Evolutionary conservation across 2,797 vertebrate genomes (phyloP), one percentile per base, ranked within the genome.

Genomic region (Leuciscus waleckii): DNA sequence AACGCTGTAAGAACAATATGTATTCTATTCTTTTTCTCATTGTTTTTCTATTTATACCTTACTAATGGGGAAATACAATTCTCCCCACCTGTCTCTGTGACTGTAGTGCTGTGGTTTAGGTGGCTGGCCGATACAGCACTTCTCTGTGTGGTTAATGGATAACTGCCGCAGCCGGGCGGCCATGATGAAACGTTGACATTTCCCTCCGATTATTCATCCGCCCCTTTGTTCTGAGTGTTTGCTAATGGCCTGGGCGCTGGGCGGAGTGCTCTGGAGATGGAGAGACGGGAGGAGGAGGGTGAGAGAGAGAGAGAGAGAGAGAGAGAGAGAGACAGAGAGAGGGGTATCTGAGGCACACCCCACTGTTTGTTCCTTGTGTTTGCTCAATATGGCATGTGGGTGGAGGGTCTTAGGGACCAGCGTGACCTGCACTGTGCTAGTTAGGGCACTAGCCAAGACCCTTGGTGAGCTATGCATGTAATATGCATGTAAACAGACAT

Each of bases 141-240:
- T 86, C 89, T 87, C 83, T 71, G 39, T 86, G 26, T 67, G 90
- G 94, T 95, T 95, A 95, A 95, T 95, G 92, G 90, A 93, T 95
- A 95, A 95, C 93, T 14, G 67, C 87, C 7, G 56, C 58, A 78
- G 83, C 46, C 87, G 90, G 90, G 90, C 90, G 26, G 92, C 91
- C 91, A 90, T 79, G 92, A 91, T 93, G 94, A 93, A 95, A 94
- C 87, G 91, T 91, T 94, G 93, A 95, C 94, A 94, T 95, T 95
- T 95, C 92, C 90, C 93, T 93, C 91, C 92, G 93, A 95, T 95
- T 95, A 94, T 95, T 95, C 95, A 95, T 92, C 92, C 83, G 56
- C 41, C 84, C 93, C 93, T 95, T 95, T 95, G 94, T 95, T 94
- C 93, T 82, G 89, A 94, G 91, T 95, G 95, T 95, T 95, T 96